Conservation (phyloP, 2,888 invertebrate species). For the Nomada ruficornis region DNA sequence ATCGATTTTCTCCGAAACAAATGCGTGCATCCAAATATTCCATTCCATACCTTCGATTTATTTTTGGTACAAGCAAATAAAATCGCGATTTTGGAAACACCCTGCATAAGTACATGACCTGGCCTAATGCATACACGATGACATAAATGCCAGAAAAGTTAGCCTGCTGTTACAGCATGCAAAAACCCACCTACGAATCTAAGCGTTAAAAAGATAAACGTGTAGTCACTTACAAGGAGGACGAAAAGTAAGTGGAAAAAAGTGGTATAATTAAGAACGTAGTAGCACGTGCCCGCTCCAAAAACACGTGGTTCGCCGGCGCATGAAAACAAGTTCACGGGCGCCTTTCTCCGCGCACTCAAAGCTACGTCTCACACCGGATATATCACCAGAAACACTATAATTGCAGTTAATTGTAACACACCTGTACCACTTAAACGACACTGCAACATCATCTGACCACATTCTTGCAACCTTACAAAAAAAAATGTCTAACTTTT, state of each 20-base stretch:
- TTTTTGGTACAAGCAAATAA: too few species aligned
- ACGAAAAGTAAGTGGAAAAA: constrained; percentile 24
- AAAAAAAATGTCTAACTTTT: too few species aligned
- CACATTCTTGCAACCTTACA: too few species aligned
- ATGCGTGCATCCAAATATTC: too few species aligned
- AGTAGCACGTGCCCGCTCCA: constrained; percentile 58
- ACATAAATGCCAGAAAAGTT: neutral
- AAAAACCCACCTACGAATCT: neutral
- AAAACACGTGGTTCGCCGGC: constrained; percentile 67
- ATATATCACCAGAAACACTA: neutral
- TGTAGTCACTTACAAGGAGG: constrained; percentile 7
- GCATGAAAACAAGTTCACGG: constrained; percentile 63
- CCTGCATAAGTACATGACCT: too few species aligned
- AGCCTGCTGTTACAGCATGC: neutral
- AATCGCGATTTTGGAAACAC: too few species aligned
- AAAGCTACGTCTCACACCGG: constrained; percentile 17
- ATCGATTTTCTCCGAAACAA: too few species aligned
- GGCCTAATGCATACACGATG: too few species aligned
- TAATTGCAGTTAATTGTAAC: neutral
- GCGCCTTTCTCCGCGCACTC: constrained; percentile 18
- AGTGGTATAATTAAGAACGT: constrained; percentile 36
- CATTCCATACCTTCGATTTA: too few species aligned
- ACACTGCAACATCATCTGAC: too few species aligned
- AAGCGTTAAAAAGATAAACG: neutral
- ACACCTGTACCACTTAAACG: neutral